Evolutionary conservation across 1,140 invertebrate species (phyloP).

Genomic region (Camponotus vicinus): DNA sequence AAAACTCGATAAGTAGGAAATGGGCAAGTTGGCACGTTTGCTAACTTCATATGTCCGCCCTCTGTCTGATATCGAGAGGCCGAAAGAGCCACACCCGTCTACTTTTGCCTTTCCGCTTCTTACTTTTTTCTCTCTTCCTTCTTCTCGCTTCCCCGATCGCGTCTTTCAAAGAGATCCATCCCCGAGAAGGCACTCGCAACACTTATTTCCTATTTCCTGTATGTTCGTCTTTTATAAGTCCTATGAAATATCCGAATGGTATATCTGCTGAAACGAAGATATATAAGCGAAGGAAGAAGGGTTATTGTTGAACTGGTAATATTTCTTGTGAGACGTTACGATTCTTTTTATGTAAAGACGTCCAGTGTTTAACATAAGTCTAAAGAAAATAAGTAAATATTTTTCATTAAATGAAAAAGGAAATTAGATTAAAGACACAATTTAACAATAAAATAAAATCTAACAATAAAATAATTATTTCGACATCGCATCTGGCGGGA

Average conservation of each 20-base stretch:
- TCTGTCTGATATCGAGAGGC: conserved; percentile 72
- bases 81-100: conserved; percentile 35
- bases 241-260: conserved; percentile 31
- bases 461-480: conserved; percentile 14
- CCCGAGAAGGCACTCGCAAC: background rate
- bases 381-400: background rate
- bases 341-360: background rate
- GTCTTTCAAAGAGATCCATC: background rate
- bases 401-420: background rate
- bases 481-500: background rate
- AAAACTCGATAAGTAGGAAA: conserved; percentile 81
- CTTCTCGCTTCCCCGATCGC: background rate
- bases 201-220: conserved; percentile 45
- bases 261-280: conserved; percentile 22
- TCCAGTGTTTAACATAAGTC: background rate
- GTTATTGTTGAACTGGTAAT: background rate
- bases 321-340: background rate
- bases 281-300: background rate
- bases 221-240: conserved; percentile 28
- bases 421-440: background rate
- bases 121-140: conserved; percentile 43
- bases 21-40: conserved; percentile 78
- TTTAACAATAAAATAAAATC: too few relatives aligned
- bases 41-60: conserved; percentile 78
- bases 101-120: conserved; percentile 33